Base-by-base conservation (phyloP, 1,140 invertebrate genomes). In the Epicauta chinensis region DNA sequence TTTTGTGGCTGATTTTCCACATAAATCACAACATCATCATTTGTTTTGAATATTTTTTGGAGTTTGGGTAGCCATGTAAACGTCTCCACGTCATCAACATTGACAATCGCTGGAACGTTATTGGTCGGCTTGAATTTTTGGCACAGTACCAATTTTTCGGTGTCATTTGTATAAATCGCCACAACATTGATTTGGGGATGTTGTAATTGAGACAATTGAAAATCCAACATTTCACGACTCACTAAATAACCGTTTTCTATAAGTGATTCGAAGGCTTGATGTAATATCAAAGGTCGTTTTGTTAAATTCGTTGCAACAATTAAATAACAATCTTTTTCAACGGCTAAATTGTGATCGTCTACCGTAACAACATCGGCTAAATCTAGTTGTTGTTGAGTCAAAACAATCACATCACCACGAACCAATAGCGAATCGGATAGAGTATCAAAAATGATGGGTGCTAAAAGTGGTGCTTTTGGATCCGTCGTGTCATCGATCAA, bases 1-100 rank as follows among this genome's bases (percentile, higher is more conserved):
- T 79, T 88, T 1, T 79, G 67, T n/a, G 69, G 68, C 50, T 84
- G 80, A 53, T 78, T 76, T 68, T 82, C 76, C 5, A 75, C 71
- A 36, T 81, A 78, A 0, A 86, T 59, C 5, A 86, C 63, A 13
- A 83, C 58, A 38, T 74, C 67, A 37, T 77, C 73, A 2, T 73
- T 71, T 58, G 76, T 74, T 54, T 80, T 76, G 1, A 81, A 60
- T 9, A 74, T 69, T 38, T 75, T 73, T 63, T 83, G 77, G n/a
- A 82, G 56, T 15, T 71, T 56, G 2, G 64, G 39, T n/a, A 2
- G 82, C 47, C 81, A 1, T 54, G 34, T 15, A 37, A 41, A 15
- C 55, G 43, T 11, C 16, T 45, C n/a, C 17, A 29, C 4, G 35
- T 43, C 10, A 53, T 23, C 23, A 23, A 23, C 46, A 12, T 60